These are phyloP conservation scores for Drosophila bocqueti DNA, from an alignment of 1,140 invertebrate species.

Conservation along the genomic window DNA sequence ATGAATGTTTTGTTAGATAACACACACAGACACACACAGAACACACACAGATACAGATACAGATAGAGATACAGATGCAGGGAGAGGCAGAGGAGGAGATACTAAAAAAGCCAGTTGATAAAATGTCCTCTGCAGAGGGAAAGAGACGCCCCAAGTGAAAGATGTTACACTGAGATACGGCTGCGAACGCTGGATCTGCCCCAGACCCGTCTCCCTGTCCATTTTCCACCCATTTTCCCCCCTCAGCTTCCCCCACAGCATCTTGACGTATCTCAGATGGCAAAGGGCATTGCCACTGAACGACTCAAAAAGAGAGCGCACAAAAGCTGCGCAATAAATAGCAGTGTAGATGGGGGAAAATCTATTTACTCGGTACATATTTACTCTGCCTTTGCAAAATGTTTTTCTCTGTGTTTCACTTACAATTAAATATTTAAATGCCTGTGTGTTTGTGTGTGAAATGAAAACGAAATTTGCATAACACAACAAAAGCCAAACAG, in stretches of 20 bases:
- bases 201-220: neutral
- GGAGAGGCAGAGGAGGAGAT: slow-evolving; percentile 11
- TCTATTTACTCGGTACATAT: slow-evolving; percentile 60
- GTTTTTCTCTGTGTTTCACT: slow-evolving; percentile 53
- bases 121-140: slow-evolving; percentile 20
- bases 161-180: slow-evolving; percentile 79
- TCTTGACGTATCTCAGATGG: slow-evolving; percentile 71
- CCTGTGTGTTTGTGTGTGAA: slow-evolving; percentile 27
- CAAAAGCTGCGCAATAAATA: slow-evolving; percentile 81
- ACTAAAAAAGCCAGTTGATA: slow-evolving; percentile 26
- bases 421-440: slow-evolving; percentile 81
- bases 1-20: slow-evolving; percentile 84
- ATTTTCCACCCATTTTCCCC: neutral
- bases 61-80: slow-evolving; percentile 31
- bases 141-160: slow-evolving; percentile 55
- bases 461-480: slow-evolving; percentile 73
- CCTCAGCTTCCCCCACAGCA: neutral
- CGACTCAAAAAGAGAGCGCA: slow-evolving; percentile 60
- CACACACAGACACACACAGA: slow-evolving; percentile 45
- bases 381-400: slow-evolving; percentile 30
- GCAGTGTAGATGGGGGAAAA: slow-evolving; percentile 43
- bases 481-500: slow-evolving; percentile 45
- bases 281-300: slow-evolving; percentile 80
- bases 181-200: slow-evolving; percentile 53
- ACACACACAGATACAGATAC: slow-evolving; percentile 46